phyloP scores from a whole-genome alignment of 2,113 vertebrate species.

The Malaclemys terrapin region DNA sequence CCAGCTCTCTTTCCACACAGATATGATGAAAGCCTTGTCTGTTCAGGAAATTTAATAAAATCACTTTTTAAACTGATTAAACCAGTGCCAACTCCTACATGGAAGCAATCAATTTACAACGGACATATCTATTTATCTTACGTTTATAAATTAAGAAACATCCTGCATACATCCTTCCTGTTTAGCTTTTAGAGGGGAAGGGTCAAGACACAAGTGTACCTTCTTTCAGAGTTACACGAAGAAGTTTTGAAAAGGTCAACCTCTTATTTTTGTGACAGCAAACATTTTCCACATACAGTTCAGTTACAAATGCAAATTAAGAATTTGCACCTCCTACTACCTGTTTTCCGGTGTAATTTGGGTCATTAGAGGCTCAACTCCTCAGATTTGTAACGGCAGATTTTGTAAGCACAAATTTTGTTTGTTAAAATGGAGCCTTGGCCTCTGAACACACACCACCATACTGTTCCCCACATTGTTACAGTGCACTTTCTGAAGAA shows the following conservation, averaged over 20 bases:
- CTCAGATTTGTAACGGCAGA: slow-evolving; percentile 5
- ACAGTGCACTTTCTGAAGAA: not conserved
- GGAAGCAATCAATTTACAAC: not conserved
- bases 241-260: not conserved
- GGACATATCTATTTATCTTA: not conserved
- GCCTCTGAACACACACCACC: not conserved
- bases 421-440: not conserved
- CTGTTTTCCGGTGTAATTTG: not conserved
- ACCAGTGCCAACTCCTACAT: not conserved
- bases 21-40: not conserved
- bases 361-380: not conserved
- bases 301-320: not conserved
- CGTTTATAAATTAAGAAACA: not conserved
- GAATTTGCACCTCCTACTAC: not conserved
- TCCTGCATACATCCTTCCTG: not conserved
- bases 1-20: not conserved
- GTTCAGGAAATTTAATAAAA: not conserved
- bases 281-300: not conserved
- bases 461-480: not conserved
- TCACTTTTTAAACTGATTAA: not conserved
- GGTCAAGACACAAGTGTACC: not conserved
- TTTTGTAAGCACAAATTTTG: not conserved
- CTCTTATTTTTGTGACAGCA: not conserved
- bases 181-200: not conserved
- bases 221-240: not conserved